Base-by-base conservation (phyloP, 2,797 vertebrate species). In the Lates japonicus region DNA sequence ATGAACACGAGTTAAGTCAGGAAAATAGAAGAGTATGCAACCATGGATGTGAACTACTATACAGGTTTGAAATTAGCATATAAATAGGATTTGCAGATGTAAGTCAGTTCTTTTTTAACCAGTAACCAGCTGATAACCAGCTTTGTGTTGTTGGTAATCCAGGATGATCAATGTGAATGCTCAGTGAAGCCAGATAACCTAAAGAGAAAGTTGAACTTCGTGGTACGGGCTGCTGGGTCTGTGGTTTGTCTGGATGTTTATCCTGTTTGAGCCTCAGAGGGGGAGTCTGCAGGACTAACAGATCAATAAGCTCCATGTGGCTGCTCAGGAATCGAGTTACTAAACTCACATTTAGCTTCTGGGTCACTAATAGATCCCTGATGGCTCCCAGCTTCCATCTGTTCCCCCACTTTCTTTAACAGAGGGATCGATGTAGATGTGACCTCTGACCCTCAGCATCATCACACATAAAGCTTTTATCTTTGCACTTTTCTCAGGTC, bases 361-460 rank as follows among this genome's bases (percentile, higher is more conserved):
- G 74, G 78, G 81, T 88, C 87, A 84, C 89, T 87, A 88, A 86
- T 68, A 74, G 81, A 77, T 64, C 78, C 74, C 70, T 80, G 75
- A 90, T 58, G 76, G 78, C 79, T 81, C 72, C 68, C 7, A 65
- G 78, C 42, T 22, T 41, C 73, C 87, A 72, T 87, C 87, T 86
- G 84, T 25, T 85, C 74, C 77, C 70, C 66, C 51, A 37, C 17
- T 49, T 52, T 80, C 37, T 42, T 4, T 55, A 31, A 35, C 35
- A 37, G 52, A 51, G 6, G 9, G 61, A 33, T 39, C 16, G 3
- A 64, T 54, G 71, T 29, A 74, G 75, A 74, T 39, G 54, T 81
- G 76, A 87, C 70, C 79, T 70, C 46, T 68, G 70, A 86, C 58
- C 73, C 48, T 42, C 33, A 33, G 63, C 58, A 39, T 41, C 55